Evolutionary conservation across 2,888 invertebrate species (phyloP).

Genomic region (Heterodera filipjevi): DNA sequence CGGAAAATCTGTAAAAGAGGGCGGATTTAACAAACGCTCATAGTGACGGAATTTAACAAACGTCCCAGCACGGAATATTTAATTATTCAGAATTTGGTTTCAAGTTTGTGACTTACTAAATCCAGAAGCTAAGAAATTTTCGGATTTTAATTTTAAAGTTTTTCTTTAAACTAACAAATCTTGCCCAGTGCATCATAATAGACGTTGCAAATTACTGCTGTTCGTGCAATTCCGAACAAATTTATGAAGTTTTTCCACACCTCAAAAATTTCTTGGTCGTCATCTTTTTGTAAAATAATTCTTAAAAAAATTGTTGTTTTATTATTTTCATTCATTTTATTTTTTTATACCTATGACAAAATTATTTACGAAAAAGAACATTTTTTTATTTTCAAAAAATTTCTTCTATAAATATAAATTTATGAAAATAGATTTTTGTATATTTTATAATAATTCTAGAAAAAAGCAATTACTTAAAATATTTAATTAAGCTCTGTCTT

Average conservation of each 20-base stretch:
- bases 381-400: not conserved
- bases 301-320: not conserved
- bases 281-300: not conserved
- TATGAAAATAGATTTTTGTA: not conserved
- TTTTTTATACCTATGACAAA: not conserved
- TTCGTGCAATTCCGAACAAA: not conserved
- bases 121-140: too few relatives aligned
- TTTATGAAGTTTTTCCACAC: not conserved
- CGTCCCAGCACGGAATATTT: too few relatives aligned
- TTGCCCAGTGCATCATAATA: not conserved
- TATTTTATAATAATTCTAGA: not conserved
- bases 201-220: not conserved
- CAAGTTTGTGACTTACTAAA: not conserved
- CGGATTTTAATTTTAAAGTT: not conserved
- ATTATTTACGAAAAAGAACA: not conserved
- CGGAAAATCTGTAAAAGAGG: too few relatives aligned
- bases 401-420: not conserved
- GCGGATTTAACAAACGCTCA: too few relatives aligned
- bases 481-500: not conserved
- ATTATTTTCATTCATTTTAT: not conserved
- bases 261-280: not conserved
- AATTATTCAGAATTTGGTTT: not conserved
- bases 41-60: too few relatives aligned
- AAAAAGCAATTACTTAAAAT: not conserved
- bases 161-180: not conserved